Evolutionary conservation across 1,140 invertebrate genomes (phyloP).

Genomic region (Drosophila suzukii): DNA sequence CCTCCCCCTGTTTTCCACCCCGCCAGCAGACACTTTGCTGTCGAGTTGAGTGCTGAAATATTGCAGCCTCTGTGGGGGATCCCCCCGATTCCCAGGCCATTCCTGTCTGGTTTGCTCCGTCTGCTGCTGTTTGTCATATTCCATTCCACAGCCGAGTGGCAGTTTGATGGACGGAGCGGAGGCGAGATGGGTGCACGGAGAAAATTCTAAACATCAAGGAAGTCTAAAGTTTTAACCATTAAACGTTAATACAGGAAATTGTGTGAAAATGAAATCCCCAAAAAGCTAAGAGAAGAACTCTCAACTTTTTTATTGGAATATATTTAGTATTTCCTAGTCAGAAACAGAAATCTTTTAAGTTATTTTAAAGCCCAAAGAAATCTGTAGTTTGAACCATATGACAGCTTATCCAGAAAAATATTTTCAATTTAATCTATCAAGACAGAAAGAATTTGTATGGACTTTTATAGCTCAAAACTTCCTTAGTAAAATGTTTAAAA

Average conservation of each 20-base stretch:
- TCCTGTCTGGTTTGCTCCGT: slow-evolving; percentile 38
- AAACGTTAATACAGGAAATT: background rate
- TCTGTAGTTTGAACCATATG: too few species aligned
- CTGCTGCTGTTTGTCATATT: slow-evolving; percentile 39
- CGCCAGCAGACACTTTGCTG: slow-evolving; percentile 34
- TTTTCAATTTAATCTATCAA: too few species aligned
- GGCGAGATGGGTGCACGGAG: slow-evolving; percentile 3
- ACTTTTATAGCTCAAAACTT: background rate
- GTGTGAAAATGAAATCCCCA: background rate
- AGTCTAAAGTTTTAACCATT: background rate
- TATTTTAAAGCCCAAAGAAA: too few species aligned
- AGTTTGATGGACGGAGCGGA: slow-evolving; percentile 8
- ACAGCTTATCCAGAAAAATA: too few species aligned
- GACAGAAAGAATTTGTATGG: background rate
- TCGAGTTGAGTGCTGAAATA: slow-evolving; percentile 63
- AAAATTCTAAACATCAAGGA: background rate
- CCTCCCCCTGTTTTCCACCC: background rate
- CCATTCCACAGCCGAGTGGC: slow-evolving; percentile 22
- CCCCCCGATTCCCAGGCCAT: slow-evolving; percentile 12
- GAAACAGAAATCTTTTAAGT: too few species aligned
- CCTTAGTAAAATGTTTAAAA: too few species aligned
- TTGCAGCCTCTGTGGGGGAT: slow-evolving; percentile 33
- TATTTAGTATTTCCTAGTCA: too few species aligned
- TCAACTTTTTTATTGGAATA: too few species aligned
- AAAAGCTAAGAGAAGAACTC: background rate